Conservation (phyloP, 1,140 invertebrate species). For the Littorina saxatilis region DNA sequence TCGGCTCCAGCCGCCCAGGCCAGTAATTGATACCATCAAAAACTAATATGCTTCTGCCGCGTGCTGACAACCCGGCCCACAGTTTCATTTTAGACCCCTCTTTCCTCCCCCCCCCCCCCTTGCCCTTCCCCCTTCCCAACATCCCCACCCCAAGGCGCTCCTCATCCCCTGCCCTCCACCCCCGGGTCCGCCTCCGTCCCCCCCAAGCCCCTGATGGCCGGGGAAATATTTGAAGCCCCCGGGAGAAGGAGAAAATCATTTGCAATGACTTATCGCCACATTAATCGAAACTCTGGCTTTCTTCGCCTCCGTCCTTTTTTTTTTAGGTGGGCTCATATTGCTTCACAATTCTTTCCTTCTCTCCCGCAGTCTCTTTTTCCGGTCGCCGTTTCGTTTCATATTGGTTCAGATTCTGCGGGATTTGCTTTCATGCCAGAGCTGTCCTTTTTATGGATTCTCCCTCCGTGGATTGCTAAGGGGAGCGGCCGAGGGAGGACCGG, state of each 20-base stretch:
- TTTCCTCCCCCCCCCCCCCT: background rate
- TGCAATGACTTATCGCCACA: constrained; percentile 33
- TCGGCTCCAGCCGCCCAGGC: background rate
- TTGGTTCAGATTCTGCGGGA: constrained; percentile 10
- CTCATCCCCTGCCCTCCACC: background rate
- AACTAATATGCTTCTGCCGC: constrained; percentile 39
- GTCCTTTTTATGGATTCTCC: constrained; percentile 18
- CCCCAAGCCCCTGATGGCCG: background rate
- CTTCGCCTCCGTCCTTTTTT: background rate
- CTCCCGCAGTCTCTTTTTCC: background rate
- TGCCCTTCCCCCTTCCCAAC: background rate
- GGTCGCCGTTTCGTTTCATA: constrained; percentile 1
- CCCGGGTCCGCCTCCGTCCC: background rate
- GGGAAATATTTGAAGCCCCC: constrained; percentile 11
- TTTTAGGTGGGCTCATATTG: constrained; percentile 27
- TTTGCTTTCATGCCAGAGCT: background rate
- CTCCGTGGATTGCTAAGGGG: constrained; percentile 7
- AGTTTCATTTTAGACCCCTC: constrained; percentile 31
- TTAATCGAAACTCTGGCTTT: constrained; percentile 18
- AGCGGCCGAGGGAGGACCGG: background rate
- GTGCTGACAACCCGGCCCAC: background rate
- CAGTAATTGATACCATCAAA: constrained; percentile 47
- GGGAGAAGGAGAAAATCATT: constrained; percentile 26
- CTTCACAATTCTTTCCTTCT: background rate
- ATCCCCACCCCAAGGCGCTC: background rate